These are phyloP conservation scores for Clarias fuscus DNA, from an alignment of 2,797 vertebrate species.

Conservation along the genomic window DNA sequence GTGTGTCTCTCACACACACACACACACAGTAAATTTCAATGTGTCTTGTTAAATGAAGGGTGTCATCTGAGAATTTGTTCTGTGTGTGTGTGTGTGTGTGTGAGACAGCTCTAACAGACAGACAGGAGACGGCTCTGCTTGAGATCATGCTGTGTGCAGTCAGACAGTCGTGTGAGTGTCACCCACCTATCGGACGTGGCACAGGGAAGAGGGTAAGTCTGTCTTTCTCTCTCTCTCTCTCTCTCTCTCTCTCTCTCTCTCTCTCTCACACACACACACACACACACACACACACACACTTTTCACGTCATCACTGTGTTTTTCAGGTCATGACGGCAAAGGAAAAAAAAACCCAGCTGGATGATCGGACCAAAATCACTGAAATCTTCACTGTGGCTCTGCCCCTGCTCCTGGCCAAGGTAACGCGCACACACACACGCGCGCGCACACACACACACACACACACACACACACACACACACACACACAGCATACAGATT, in stretches of 20 bases:
- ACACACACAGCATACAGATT: too few species aligned
- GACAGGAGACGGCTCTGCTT: conserved; percentile 85
- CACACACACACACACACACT: neutral
- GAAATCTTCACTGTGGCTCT: conserved; percentile 85
- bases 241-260: neutral
- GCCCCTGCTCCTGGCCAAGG: conserved; percentile 84
- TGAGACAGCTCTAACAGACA: conserved; percentile 80
- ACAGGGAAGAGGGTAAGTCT: conserved; percentile 81
- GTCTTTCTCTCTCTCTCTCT: neutral
- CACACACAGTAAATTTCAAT: neutral
- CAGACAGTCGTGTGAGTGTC: conserved; percentile 86
- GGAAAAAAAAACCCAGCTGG: conserved; percentile 85
- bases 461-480: too few species aligned
- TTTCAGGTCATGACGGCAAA: conserved; percentile 83
- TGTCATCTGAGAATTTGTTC: conserved; percentile 2
- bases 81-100: conserved; percentile 43
- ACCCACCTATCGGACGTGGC: conserved; percentile 85
- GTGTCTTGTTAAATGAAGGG: neutral
- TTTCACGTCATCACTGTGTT: neutral
- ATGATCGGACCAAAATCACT: conserved; percentile 86
- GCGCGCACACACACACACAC: neutral
- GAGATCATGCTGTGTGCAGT: conserved; percentile 91
- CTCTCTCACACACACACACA: neutral
- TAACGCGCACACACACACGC: conserved; percentile 45
- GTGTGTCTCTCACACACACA: conserved; percentile 45